Base-by-base conservation (phyloP, 2,113 vertebrate genomes). In the Thalassarche chlororhynchos region DNA sequence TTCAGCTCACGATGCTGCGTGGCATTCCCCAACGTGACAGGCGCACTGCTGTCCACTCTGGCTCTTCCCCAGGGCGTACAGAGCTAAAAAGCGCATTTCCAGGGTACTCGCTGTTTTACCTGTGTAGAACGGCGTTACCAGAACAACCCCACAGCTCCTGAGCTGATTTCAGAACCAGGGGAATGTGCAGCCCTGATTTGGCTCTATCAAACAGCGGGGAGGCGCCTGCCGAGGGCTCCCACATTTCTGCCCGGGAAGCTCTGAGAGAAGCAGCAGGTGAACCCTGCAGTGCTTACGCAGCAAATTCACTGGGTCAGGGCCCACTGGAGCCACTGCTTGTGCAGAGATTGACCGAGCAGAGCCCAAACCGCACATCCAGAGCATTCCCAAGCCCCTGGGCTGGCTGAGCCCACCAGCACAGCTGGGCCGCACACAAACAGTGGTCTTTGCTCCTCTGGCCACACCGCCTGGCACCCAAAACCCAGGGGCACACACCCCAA, bases 331-430 rank as follows among this genome's bases (percentile, higher is more conserved):
- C 84, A 46, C 29, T 4, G 19, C 65, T 91, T 46, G 12, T 3
- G 5, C 3, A 2, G 14, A 23, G 28, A 51, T 5, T 0, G 2
- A 7, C 17, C 1, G 1, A 62, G 47, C 47, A 15, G 40, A 77
- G 80, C 55, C 34, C 47, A 21, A 42, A 8, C n/a, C 0, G 0
- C 40, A 18, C 46, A 13, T 5, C 25, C 70, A 14, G 66, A 70
- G 38, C 14, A 1, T 36, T 69, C 38, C 38, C 14, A 16, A 40
- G 42, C 52, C 34, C 14, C 62, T 9, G 29, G 25, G 29, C 64
- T 38, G 49, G 60, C 42, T 71, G 79, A 62, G 69, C 52, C 57
- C 64, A 38, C 32, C 2, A 1, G 66, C 46, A 52, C 57, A 52
- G 86, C 57, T n/a, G 14, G 31, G 44, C 23, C 2, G 1, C 3